Evolutionary conservation across 2,888 invertebrate genomes (phyloP).

Genomic region (Mycalesis mineus): DNA sequence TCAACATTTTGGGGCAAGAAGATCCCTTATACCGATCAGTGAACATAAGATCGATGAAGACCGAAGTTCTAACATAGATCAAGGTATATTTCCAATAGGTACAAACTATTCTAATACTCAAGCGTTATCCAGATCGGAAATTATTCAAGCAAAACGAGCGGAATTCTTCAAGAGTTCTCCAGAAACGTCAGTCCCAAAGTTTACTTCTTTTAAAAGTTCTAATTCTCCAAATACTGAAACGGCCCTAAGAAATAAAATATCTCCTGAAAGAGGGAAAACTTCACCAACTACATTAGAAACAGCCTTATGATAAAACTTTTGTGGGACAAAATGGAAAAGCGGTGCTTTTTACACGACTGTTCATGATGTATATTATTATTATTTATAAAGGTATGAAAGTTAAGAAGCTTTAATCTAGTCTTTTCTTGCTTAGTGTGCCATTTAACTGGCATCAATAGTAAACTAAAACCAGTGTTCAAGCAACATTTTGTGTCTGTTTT

Average conservation of each 20-base stretch:
- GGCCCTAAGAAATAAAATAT: conserved; percentile 45
- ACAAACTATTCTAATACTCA: conserved; percentile 54
- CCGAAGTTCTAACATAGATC: conserved; percentile 49
- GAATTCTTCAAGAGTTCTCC: conserved; percentile 75
- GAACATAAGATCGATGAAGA: conserved; percentile 55
- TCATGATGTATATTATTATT: conserved; percentile 37
- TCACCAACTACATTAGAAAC: conserved; percentile 80
- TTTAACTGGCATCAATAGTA: conserved; percentile 52
- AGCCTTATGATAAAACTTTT: conserved; percentile 73
- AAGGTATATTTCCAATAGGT: conserved; percentile 71
- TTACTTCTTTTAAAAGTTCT: conserved; percentile 62
- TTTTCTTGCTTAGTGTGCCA: conserved; percentile 66
- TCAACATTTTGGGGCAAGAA: conserved; percentile 70
- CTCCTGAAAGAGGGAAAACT: conserved; percentile 59
- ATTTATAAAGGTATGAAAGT: conserved; percentile 53
- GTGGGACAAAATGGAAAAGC: conserved; percentile 32
- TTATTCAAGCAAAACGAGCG: conserved; percentile 79
- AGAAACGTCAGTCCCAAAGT: conserved; percentile 58
- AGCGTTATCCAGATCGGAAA: conserved; percentile 66
- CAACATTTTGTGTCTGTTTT: conserved; percentile 37
- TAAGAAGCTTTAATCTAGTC: conserved; percentile 78
- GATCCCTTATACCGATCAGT: conserved; percentile 66
- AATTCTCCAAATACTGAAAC: conserved; percentile 39
- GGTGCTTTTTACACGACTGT: conserved; percentile 51
- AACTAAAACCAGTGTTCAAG: conserved; percentile 51